Percentiles rank a stretch among this genome's conserved stretches.
phyloP scores from a whole-genome alignment of 1,140 invertebrate genomes.

The Monochamus saltuarius region DNA sequence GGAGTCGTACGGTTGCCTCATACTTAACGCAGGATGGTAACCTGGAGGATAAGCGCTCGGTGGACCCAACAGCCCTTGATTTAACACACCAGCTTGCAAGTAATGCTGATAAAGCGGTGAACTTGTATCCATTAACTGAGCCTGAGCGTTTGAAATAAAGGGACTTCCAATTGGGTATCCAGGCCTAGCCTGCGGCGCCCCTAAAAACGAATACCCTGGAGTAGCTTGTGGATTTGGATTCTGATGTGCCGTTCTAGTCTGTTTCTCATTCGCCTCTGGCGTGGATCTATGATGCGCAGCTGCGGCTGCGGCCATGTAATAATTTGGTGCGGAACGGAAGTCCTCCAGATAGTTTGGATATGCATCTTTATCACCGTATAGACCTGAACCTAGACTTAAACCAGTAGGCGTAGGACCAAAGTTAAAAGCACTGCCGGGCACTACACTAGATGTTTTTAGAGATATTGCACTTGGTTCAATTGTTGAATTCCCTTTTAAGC shows the following conservation, averaged over 20 bases:
- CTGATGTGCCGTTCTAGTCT: slow-evolving; percentile 50
- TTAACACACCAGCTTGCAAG: slow-evolving; percentile 59
- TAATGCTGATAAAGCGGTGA: slow-evolving; percentile 70
- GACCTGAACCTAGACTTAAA: slow-evolving; percentile 49
- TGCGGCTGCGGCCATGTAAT: slow-evolving; percentile 59
- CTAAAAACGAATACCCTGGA: slow-evolving; percentile 55
- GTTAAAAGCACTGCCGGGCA: slow-evolving; percentile 69
- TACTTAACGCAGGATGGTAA: slow-evolving; percentile 62
- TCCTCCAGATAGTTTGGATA: slow-evolving; percentile 64
- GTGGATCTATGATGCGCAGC: slow-evolving; percentile 26
- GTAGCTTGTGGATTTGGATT: slow-evolving; percentile 9
- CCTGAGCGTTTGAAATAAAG: slow-evolving; percentile 54
- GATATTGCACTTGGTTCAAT: slow-evolving; percentile 58
- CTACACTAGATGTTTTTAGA: slow-evolving; percentile 61
- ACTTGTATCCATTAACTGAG: slow-evolving; percentile 55
- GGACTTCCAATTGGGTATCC: slow-evolving; percentile 54
- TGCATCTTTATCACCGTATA: slow-evolving; percentile 60
- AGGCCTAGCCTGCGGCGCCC: slow-evolving; percentile 54
- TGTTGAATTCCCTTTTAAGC: slow-evolving; percentile 52
- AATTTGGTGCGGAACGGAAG: slow-evolving; percentile 57
- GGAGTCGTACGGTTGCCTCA: slow-evolving; percentile 67
- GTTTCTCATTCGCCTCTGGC: slow-evolving; percentile 49
- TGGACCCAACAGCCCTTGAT: slow-evolving; percentile 58
- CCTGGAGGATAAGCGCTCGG: slow-evolving; percentile 61
- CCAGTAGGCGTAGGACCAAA: slow-evolving; percentile 61